Evolutionary conservation across 1,140 invertebrate species (phyloP), one percentile per base, ranked within the genome.

Genomic region (Lepidotrigona ventralis): DNA sequence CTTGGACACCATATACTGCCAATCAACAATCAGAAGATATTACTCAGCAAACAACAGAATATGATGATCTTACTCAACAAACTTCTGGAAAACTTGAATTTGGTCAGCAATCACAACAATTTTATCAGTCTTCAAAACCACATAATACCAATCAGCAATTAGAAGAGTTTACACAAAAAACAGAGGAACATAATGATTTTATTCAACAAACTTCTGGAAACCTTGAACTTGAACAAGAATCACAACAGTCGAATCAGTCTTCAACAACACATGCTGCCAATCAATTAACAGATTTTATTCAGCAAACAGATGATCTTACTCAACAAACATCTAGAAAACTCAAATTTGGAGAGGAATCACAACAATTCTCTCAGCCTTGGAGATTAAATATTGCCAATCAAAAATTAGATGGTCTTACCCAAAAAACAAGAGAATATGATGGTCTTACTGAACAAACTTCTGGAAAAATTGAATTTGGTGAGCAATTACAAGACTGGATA

Each of bases 201-300:
- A 89, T 85, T 0, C 86, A 86, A 51, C 90, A 91, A 51, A 84
- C 90, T 83, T 82, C 84, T 84, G 88, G 85, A 60, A 86, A 91
- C 53, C 90, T 94, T 88, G 88, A 93, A 79, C 89, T 92, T 71
- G 91, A 86, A 0, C 93, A 94, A 84, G 4, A 70, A 70, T 73
- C 72, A 2, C 79, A 74, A 26, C 21, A 75, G 3, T 19, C 23
- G 3, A 39, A 76, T 68, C 70, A 85, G 19, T 53, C 53, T 19
- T 53, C 77, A 23, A 75, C 4, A 21, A 39, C 33, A 26, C 2
- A 26, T 17, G 33, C 39, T 74, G 26, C 72, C 21, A 79, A 53
- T 26, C 79, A 83, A n/a, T 72, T 2, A 33, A 63, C 70, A 75
- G 84, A 89, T 53, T 75, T 87, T 0, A 68, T 77, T 23, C 87